Evolutionary conservation across 1,140 invertebrate species (phyloP).

Genomic region (Pogonomyrmex barbatus): DNA sequence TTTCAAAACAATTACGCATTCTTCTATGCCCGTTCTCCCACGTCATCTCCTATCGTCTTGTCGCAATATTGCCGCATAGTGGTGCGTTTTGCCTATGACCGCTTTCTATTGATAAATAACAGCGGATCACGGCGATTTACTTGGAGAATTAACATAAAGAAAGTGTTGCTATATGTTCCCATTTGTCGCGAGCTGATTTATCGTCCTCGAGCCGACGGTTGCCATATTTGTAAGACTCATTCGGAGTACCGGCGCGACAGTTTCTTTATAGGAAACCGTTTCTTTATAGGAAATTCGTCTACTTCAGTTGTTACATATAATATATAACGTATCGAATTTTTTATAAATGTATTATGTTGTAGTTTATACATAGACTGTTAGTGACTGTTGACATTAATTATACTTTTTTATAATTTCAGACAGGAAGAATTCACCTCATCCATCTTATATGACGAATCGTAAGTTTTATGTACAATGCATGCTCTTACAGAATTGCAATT

Average conservation of each 20-base stretch:
- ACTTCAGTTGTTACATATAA: neutral
- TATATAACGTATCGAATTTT: neutral
- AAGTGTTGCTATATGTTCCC: conserved; percentile 42
- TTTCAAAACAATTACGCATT: conserved; percentile 84
- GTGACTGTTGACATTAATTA: conserved; percentile 15
- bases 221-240: conserved; percentile 42
- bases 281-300: neutral
- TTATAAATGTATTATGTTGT: neutral
- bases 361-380: neutral
- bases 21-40: conserved; percentile 81
- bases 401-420: conserved; percentile 16
- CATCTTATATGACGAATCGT: neutral
- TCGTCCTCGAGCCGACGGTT: conserved; percentile 25
- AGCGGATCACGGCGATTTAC: conserved; percentile 31
- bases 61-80: conserved; percentile 32
- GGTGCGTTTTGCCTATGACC: conserved; percentile 48
- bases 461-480: conserved; percentile 18
- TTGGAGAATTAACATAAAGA: conserved; percentile 48
- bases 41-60: conserved; percentile 76
- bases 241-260: neutral
- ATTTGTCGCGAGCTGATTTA: conserved; percentile 54
- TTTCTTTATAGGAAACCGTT: neutral
- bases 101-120: conserved; percentile 29
- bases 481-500: neutral
- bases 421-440: neutral